Evolutionary conservation across 2,113 vertebrate genomes (phyloP).

Genomic region (Sphaerodactylus townsendi): DNA sequence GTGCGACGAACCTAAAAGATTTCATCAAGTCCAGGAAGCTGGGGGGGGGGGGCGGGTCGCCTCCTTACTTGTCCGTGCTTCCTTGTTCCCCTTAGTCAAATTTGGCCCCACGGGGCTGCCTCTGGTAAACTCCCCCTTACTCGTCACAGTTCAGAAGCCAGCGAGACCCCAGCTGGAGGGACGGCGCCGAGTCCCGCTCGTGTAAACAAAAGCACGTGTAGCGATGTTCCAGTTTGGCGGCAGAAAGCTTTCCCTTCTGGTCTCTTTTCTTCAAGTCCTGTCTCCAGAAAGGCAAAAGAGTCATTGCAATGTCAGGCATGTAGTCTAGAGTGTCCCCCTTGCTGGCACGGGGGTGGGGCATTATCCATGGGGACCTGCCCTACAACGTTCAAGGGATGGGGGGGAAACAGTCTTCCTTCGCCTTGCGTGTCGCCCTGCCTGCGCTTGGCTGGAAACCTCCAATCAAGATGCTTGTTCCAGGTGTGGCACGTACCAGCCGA

Average conservation of each 20-base stretch:
- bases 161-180: neutral
- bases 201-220: neutral
- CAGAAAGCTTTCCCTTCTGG: neutral
- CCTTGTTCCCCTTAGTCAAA: too few species aligned
- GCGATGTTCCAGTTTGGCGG: neutral
- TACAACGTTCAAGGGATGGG: neutral
- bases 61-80: too few species aligned
- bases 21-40: neutral
- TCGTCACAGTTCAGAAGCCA: too few species aligned
- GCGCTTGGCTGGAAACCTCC: neutral
- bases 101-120: too few species aligned
- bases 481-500: neutral
- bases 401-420: neutral
- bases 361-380: neutral
- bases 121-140: too few species aligned
- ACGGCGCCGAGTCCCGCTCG: neutral
- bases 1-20: too few species aligned
- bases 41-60: too few species aligned
- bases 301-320: slow-evolving; percentile 1
- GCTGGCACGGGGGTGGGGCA: neutral
- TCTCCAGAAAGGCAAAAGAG: neutral
- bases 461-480: neutral
- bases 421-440: neutral
- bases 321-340: neutral
- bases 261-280: neutral